Percentiles rank a stretch among this genome's conserved stretches.
These are phyloP conservation scores for Odiellus spinosus DNA, from an alignment of 2,888 invertebrate genomes.

Conservation along the genomic window DNA sequence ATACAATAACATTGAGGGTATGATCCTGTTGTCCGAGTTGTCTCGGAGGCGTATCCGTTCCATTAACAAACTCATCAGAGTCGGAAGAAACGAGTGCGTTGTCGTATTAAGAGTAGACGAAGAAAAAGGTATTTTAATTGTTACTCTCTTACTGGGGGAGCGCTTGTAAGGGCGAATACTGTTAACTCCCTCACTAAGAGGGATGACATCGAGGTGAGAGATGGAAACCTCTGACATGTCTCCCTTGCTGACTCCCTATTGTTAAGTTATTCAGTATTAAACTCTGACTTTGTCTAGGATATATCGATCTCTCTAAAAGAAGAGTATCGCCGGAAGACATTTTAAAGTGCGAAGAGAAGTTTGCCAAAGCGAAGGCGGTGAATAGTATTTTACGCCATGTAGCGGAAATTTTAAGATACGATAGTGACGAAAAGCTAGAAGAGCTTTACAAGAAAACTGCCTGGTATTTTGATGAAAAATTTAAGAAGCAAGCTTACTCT, in stretches of 20 bases:
- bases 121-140: conserved; percentile 62
- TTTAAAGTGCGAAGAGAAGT: conserved; percentile 94
- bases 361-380: conserved; percentile 94
- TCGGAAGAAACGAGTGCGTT: conserved; percentile 96
- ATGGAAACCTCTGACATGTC: no score
- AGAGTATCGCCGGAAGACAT: conserved; percentile 96
- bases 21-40: conserved; percentile 85
- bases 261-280: no score
- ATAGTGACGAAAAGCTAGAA: conserved; percentile 79
- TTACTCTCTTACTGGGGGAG: no score
- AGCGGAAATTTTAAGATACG: conserved; percentile 81
- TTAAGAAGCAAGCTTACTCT: conserved; percentile 84
- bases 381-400: conserved; percentile 96
- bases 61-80: conserved; percentile 95
- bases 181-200: no score
- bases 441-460: conserved; percentile 91
- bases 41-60: conserved; percentile 96
- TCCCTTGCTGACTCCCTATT: no score
- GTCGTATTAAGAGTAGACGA: conserved; percentile 98
- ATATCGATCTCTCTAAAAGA: conserved; percentile 97
- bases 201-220: no score
- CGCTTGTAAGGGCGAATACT: no score
- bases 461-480: conserved; percentile 95
- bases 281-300: conserved; percentile 44
- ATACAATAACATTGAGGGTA: conserved; percentile 91